Percentiles rank a stretch among this genome's conserved stretches.
Evolutionary conservation across 2,113 vertebrate genomes (phyloP).

Genomic region (Rhinoderma darwinii): DNA sequence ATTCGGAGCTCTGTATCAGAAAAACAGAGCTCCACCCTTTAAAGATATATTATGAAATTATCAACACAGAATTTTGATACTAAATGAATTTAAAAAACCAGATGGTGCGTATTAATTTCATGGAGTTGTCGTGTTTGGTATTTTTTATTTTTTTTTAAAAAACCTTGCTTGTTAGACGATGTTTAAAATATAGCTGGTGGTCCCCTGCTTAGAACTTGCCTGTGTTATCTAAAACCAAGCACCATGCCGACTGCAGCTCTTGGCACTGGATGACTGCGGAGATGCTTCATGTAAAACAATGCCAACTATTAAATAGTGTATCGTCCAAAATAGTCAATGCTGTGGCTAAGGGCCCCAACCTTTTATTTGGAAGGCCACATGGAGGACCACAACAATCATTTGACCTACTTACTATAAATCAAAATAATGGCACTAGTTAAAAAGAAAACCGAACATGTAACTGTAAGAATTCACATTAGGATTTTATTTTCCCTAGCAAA

Average conservation of each 20-base stretch:
- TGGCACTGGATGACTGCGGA: not conserved
- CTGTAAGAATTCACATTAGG: slow-evolving; percentile 11
- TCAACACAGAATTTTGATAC: too few species aligned
- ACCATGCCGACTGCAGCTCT: not conserved
- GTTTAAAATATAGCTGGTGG: not conserved
- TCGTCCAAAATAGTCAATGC: not conserved
- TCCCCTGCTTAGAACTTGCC: not conserved
- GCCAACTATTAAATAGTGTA: not conserved
- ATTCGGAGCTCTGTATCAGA: too few species aligned
- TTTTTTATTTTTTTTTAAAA: too few species aligned
- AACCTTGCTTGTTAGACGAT: too few species aligned
- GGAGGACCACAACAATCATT: not conserved
- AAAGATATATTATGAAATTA: too few species aligned
- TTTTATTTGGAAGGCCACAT: not conserved
- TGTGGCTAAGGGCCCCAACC: not conserved
- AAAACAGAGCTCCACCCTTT: too few species aligned
- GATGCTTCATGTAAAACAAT: not conserved
- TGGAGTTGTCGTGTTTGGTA: too few species aligned
- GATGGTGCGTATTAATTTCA: too few species aligned
- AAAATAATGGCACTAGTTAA: slow-evolving; percentile 6
- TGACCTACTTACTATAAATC: not conserved
- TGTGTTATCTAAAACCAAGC: not conserved
- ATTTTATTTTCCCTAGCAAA: slow-evolving; percentile 30
- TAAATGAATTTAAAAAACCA: too few species aligned
- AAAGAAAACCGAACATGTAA: not conserved